Evolutionary conservation across 2,888 invertebrate species (phyloP).

Genomic region (Isotomurus palustris): DNA sequence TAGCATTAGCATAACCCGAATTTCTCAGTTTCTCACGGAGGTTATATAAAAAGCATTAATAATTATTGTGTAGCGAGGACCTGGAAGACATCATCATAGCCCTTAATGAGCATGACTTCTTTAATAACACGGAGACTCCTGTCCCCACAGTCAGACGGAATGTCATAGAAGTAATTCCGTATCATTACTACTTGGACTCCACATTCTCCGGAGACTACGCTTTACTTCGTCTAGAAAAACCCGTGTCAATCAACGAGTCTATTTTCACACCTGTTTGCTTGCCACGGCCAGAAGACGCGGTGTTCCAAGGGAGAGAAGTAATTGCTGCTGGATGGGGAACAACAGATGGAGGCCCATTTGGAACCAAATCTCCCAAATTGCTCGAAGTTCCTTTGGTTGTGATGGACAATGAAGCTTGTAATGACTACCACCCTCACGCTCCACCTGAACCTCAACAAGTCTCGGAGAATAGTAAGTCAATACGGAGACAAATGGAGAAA

Average conservation of each 20-base stretch:
- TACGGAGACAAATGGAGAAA: no score
- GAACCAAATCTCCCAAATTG: slow-evolving; percentile 37
- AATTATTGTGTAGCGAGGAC: no score
- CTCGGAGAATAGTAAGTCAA: slow-evolving; percentile 36
- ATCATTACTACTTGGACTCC: slow-evolving; percentile 42
- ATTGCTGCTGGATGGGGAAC: slow-evolving; percentile 44
- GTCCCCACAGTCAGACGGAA: slow-evolving; percentile 29
- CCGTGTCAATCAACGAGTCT: slow-evolving; percentile 35
- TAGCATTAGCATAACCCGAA: no score
- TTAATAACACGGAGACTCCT: slow-evolving; percentile 35
- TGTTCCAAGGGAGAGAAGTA: slow-evolving; percentile 38
- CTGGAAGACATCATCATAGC: slow-evolving; percentile 37
- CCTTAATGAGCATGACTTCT: slow-evolving; percentile 45
- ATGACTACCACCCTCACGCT: slow-evolving; percentile 40
- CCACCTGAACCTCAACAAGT: slow-evolving; percentile 42
- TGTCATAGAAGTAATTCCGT: slow-evolving; percentile 40
- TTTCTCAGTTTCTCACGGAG: no score
- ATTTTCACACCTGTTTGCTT: slow-evolving; percentile 40
- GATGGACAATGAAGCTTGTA: slow-evolving; percentile 39
- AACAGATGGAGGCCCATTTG: slow-evolving; percentile 22
- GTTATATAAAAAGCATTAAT: no score
- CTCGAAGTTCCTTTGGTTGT: slow-evolving; percentile 40
- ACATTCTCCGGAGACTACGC: slow-evolving; percentile 44
- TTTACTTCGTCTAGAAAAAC: slow-evolving; percentile 30
- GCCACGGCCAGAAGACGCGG: slow-evolving; percentile 17